Conservation (phyloP, 2,888 invertebrate species). For the Lepidochrysops patricia region DNA sequence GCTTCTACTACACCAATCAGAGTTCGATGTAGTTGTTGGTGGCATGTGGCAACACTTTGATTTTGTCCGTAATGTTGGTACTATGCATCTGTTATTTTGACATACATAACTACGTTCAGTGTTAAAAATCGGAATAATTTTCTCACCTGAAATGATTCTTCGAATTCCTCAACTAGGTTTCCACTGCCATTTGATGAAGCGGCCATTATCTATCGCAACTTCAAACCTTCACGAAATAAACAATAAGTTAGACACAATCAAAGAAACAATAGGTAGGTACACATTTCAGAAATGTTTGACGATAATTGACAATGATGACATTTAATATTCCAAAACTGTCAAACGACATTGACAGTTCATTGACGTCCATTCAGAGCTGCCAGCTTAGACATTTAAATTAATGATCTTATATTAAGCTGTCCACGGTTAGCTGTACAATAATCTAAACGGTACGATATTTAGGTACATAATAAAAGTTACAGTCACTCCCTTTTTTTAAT, state of each 20-base stretch:
- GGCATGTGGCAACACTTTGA: constrained; percentile 37
- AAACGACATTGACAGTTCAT: background rate
- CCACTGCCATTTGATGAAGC: constrained; percentile 88
- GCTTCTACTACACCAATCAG: constrained; percentile 42
- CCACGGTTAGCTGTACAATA: too few relatives aligned
- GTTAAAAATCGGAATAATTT: constrained; percentile 36
- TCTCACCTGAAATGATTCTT: constrained; percentile 90
- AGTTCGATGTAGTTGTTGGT: background rate
- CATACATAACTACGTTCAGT: constrained; percentile 39
- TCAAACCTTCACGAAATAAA: background rate
- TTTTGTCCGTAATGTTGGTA: constrained; percentile 53
- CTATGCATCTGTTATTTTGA: constrained; percentile 36
- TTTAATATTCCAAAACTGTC: background rate
- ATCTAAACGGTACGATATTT: too few relatives aligned
- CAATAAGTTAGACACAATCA: background rate
- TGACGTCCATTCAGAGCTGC: too few relatives aligned
- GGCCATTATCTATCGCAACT: constrained; percentile 68
- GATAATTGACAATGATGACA: background rate
- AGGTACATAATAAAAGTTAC: too few relatives aligned
- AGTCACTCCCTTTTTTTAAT: too few relatives aligned
- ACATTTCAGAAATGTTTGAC: background rate
- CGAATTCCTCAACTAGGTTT: constrained; percentile 91
- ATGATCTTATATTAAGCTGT: too few relatives aligned
- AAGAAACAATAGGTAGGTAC: too few relatives aligned
- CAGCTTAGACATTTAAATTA: too few relatives aligned